These are phyloP conservation scores for Tupaia chinensis DNA, from an alignment of 2,113 vertebrate species.

Conservation along the genomic window DNA sequence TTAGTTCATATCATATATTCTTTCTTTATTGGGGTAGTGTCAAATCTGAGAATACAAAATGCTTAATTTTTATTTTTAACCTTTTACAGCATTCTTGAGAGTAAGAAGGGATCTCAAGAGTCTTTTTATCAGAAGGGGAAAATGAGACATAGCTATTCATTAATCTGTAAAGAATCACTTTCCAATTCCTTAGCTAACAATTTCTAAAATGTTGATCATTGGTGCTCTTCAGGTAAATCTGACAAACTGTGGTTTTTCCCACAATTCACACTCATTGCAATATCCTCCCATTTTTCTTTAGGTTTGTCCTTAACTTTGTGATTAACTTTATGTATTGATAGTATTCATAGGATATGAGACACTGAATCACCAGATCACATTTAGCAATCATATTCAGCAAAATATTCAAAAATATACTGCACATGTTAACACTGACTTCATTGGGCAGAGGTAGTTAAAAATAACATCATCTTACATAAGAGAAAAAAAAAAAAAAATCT, in stretches of 20 bases:
- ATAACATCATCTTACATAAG: background rate
- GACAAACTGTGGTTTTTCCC: constrained; percentile 4
- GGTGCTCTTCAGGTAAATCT: constrained; percentile 1
- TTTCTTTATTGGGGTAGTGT: background rate
- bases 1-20: background rate
- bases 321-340: constrained; percentile 22
- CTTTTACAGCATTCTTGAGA: background rate
- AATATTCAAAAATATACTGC: background rate
- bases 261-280: background rate
- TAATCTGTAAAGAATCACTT: background rate
- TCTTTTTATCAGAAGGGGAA: constrained; percentile 27
- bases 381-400: constrained; percentile 68
- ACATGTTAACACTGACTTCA: background rate
- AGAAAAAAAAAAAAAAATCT: background rate
- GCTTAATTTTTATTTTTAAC: background rate
- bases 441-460: background rate
- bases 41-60: constrained; percentile 2
- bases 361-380: constrained; percentile 53
- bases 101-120: background rate
- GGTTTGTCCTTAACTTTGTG: constrained; percentile 63
- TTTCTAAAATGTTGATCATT: constrained; percentile 21
- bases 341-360: constrained; percentile 39
- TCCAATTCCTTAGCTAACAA: constrained; percentile 4
- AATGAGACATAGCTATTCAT: background rate
- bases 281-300: constrained; percentile 62